Evolutionary conservation across 2,888 invertebrate genomes (phyloP), one percentile per base, ranked within the genome.

Genomic region (Cheilosia scutellata): DNA sequence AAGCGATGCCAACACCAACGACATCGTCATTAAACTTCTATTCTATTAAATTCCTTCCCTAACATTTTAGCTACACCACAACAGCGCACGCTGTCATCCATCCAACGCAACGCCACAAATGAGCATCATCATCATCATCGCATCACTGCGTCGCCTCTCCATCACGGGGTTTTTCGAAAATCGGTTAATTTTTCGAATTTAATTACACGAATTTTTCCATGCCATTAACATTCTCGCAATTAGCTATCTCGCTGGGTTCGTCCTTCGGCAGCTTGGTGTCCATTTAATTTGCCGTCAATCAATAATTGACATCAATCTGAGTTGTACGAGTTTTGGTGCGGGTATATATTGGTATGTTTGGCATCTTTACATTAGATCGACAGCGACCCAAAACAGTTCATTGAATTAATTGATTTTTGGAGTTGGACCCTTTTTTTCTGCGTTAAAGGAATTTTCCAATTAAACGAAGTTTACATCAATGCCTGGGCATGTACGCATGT

Each of bases 281-380:
- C 70, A 62, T 75, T 82, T 63, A 82, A 82, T 75, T 75, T 63
- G 62, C 68, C 62, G 75, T 75, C 80, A 82, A 82, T 82, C 62
- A 82, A 70, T 63, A 51, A 51, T 27, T 82, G 75, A 82, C 68
- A 82, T 70, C 68, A 57, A 55, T 51, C 57, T 75, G 70, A 29
- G 62, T 49, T 47, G 42, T 44, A 31, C n/a, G 16, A 63, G 44
- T 5, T 33, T 9, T 13, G 4, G 53, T 3, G 49, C 11, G 37
- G 51, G 47, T 29, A 11, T 20, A 2, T 20, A 2, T 3, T 9
- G 33, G 20, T 53, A 7, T 13, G 42, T 31, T 11, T 25, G 29
- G 13, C 37, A 62, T 42, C 37, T 37, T 51, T 20, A 4, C 44
- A 55, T 16, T 42, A 53, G 40, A 49, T 58, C 44, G 37, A 20